Conservation (phyloP, 2,113 vertebrate species). For the Ameiurus melas region DNA sequence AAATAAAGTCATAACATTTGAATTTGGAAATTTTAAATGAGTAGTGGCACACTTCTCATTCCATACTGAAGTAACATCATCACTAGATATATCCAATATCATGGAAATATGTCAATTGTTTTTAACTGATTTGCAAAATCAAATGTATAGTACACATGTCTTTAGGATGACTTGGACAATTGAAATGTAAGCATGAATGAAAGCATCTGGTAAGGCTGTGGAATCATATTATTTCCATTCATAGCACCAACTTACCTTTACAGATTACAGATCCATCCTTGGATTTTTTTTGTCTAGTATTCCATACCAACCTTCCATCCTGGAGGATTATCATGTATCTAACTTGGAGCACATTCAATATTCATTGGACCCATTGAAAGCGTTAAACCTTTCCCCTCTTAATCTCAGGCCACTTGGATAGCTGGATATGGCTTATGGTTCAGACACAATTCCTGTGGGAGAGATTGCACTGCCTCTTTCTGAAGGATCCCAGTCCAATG, state of each 20-base stretch:
- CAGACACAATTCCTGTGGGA: conserved; percentile 70
- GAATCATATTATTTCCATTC: conserved; percentile 47
- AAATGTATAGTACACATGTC: not conserved
- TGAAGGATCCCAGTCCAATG: conserved; percentile 72
- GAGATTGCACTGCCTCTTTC: conserved; percentile 66
- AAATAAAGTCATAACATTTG: not conserved
- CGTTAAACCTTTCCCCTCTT: conserved; percentile 61
- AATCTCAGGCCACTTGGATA: conserved; percentile 67
- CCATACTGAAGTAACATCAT: not conserved
- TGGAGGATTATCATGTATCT: conserved; percentile 54
- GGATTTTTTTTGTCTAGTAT: conserved; percentile 40
- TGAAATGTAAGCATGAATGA: not conserved
- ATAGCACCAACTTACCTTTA: conserved; percentile 35
- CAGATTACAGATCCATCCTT: conserved; percentile 25
- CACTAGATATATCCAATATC: not conserved
- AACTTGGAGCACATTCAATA: conserved; percentile 40
- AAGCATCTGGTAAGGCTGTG: conserved; percentile 8
- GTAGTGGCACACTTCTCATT: not conserved
- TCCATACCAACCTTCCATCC: conserved; percentile 5
- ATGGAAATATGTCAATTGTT: not conserved
- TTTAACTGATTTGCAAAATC: not conserved
- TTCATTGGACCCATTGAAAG: conserved; percentile 47
- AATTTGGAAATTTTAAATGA: not conserved
- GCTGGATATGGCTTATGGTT: conserved; percentile 59
- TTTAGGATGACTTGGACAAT: not conserved